Base-by-base conservation (phyloP, 2,797 vertebrate genomes). In the Naso thynnoides region DNA sequence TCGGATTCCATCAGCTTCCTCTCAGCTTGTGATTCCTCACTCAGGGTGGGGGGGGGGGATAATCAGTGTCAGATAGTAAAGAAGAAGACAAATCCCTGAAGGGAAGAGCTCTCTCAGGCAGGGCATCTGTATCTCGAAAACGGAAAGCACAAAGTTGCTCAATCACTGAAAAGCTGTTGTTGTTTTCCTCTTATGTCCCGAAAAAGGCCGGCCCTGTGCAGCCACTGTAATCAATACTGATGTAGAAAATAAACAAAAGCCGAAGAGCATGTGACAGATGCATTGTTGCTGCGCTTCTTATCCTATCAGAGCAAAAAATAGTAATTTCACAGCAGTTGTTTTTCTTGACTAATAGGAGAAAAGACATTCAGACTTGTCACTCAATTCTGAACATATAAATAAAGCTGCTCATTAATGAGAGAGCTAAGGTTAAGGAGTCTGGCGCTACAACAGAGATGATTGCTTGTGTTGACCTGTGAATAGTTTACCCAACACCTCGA, bases 1-100 rank as follows among this genome's bases (percentile, higher is more conserved):
- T 92, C 81, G 72, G 87, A 95, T 95, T 94, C 92, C 91, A 72
- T 85, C 72, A 82, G 74, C 91, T 94, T 94, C 92, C 92, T 93
- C 80, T 89, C 70, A 79, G 74, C 78, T 82, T 87, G 87, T 81
- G 83, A 88, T 79, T 91, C 84, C 82, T 83, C 68, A 59, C 82
- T 62, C 14, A 5, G 13, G 23, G 63, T 39, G 52, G 61, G 38
- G n/a, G 26, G 11, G 70, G 60, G 44, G 61, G 82, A 61, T 87
- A 89, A 90, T 92, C 88, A 86, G 78, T 79, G 76, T 88, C 73
- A 67, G 89, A 91, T 86, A 82, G 81, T 68, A 70, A 82, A 82
- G 66, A 61, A 67, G 38, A 70, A 53, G 55, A 69, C 56, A 77
- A 78, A 84, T 88, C 84, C 84, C 84, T 70, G 53, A 68, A 82